Evolutionary conservation across 2,113 vertebrate genomes (phyloP), one percentile per base, ranked within the genome.

Genomic region (Riparia riparia): DNA sequence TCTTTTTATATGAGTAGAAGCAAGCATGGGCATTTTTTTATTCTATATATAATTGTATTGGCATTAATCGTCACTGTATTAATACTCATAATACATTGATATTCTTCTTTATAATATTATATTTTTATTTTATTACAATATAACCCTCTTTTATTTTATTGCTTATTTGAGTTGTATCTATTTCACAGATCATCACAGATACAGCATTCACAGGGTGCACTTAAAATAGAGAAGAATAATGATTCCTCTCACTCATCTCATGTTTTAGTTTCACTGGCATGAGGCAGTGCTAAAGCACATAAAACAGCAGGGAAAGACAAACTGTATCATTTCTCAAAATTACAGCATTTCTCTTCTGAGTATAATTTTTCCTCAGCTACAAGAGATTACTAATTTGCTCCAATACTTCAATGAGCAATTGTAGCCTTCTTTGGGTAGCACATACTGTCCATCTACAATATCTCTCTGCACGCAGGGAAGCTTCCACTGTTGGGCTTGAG

Each of bases 221-320:
- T n/a, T 58, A 66, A 76, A 93, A 50, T 49, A 39, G 45, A 85
- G 54, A 24, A 41, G 32, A 89, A 58, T 21, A 26, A 74, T 25
- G 4, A 66, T 41, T 68, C 6, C 3, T 13, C 10, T 57, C 34
- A 29, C 7, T 60, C 14, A 3, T 51, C 11, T 16, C 9, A 12
- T 49, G 32, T 31, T 94, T 28, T 37, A 32, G 44, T 87, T 82
- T 84, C 31, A 53, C 45, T 79, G 66, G 24, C 44, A 39, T 64
- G 31, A 79, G 37, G 56, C 18, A 65, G n/a, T 24, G 25, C 31
- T 90, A 65, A 91, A 69, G 15, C 45, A 90, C 13, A 64, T 53
- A 85, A 92, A 93, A 58, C 92, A 72, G 82, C 65, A 85, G 61
- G 87, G 17, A 85, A 91, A 90, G 53, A 56, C 24, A 88, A 95